Evolutionary conservation across 2,113 vertebrate genomes (phyloP).

Genomic region (pig (Sus scrofa)): T2T-Sscrofa CM000815.6:108481501-108482000

Average conservation of each 20-base stretch:
- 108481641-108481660: not conserved
- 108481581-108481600: not conserved
- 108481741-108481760: not conserved
- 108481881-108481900: not conserved
- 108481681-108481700: not conserved
- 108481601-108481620: not conserved
- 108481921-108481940: conserved; percentile 2
- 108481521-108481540: not conserved
- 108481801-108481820: not conserved
- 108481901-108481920: conserved; percentile 20
- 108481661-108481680: not conserved
- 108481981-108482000: not conserved
- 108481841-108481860: not conserved
- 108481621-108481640: not conserved
- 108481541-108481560: not conserved
- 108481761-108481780: not conserved
- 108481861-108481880: conserved; percentile 15
- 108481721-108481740: not conserved
- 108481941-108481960: not conserved
- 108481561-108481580: not conserved
- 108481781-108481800: not conserved
- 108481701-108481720: not conserved
- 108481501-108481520: not conserved
- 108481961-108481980: not conserved
- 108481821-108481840: not conserved